Evolutionary conservation across 1,140 invertebrate genomes (phyloP).

Genomic region (Drosophila novamexicana): DNA sequence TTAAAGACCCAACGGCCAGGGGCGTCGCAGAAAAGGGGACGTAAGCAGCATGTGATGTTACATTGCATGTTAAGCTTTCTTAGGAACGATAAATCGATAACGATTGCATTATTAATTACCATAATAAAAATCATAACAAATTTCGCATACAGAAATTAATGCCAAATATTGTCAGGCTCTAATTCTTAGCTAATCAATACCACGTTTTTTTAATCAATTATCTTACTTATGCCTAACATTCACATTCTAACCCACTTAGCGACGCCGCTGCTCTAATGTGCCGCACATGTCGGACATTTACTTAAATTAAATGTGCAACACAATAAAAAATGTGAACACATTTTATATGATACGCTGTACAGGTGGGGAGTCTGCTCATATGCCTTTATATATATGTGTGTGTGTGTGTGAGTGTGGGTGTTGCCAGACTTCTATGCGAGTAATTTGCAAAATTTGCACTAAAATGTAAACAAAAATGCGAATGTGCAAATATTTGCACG

Average conservation of each 20-base stretch:
- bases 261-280: slow-evolving; percentile 25
- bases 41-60: background rate
- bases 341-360: slow-evolving; percentile 25
- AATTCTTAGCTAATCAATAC: background rate
- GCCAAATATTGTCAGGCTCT: background rate
- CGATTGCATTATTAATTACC: background rate
- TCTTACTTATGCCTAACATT: background rate
- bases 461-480: slow-evolving; percentile 74
- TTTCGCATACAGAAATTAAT: background rate
- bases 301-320: slow-evolving; percentile 48
- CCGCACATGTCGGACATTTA: slow-evolving; percentile 40
- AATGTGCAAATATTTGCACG: slow-evolving; percentile 68
- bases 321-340: slow-evolving; percentile 29
- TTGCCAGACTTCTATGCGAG: slow-evolving; percentile 48
- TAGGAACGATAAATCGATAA: background rate
- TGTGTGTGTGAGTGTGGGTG: background rate
- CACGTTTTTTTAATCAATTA: background rate
- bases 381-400: too few relatives aligned
- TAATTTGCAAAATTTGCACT: slow-evolving; percentile 75
- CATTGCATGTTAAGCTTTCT: background rate
- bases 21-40: background rate
- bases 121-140: background rate
- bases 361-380: background rate
- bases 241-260: background rate
- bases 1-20: slow-evolving; percentile 18